Percentiles rank a stretch among this genome's conserved stretches.
Evolutionary conservation across 1,140 invertebrate genomes (phyloP).

Genomic region (Aporrectodea caliginosa): DNA sequence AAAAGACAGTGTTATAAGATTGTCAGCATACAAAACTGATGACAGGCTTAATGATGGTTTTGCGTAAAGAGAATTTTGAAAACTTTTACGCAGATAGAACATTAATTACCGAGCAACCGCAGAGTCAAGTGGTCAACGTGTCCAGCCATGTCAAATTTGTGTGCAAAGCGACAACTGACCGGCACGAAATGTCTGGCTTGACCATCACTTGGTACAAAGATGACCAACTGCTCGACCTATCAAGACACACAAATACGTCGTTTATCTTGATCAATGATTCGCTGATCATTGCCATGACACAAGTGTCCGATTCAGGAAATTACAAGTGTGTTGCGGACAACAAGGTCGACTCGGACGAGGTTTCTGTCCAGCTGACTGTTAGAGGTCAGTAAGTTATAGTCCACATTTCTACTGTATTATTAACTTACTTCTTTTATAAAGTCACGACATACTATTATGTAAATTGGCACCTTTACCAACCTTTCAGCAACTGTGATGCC

Average conservation of each 20-base stretch:
- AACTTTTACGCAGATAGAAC: neutral
- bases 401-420: too few species aligned
- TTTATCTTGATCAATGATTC: conserved; percentile 71
- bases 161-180: neutral
- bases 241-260: conserved; percentile 68
- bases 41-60: too few species aligned
- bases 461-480: too few species aligned
- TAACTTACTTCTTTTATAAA: too few species aligned
- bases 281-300: conserved; percentile 83
- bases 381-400: conserved; percentile 74
- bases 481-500: too few species aligned
- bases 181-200: conserved; percentile 49
- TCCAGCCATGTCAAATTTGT: neutral
- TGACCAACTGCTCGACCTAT: conserved; percentile 74
- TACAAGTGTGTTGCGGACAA: conserved; percentile 95
- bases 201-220: conserved; percentile 84
- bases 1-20: too few species aligned
- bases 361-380: conserved; percentile 82
- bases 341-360: conserved; percentile 75
- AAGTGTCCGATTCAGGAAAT: conserved; percentile 69
- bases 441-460: too few species aligned
- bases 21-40: too few species aligned
- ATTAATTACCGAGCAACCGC: neutral
- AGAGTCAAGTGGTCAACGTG: neutral
- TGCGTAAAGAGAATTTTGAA: too few species aligned